A percentile compares a stretch with the other conserved stretches of the same genome.
Evolutionary conservation across 2,888 invertebrate species (phyloP).

Genomic region (Lomographa bimaculata): DNA sequence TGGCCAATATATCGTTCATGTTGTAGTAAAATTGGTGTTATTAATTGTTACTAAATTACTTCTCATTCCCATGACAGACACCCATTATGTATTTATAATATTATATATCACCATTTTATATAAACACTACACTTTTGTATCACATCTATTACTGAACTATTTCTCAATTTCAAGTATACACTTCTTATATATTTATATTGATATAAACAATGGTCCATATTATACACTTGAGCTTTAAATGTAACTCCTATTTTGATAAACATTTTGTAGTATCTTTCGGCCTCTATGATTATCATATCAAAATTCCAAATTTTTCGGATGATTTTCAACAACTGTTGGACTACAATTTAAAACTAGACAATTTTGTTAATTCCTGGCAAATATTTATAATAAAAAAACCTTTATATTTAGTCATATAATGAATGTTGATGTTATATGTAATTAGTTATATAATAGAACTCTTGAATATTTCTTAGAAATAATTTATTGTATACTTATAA

Average conservation of each 20-base stretch:
- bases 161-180: slow-evolving; percentile 22
- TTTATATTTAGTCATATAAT: slow-evolving; percentile 46
- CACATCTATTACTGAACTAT: slow-evolving; percentile 16
- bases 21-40: slow-evolving; percentile 40
- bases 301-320: slow-evolving; percentile 61
- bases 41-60: slow-evolving; percentile 30
- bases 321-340: slow-evolving; percentile 47
- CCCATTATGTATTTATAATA: neutral
- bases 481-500: slow-evolving; percentile 71
- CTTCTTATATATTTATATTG: slow-evolving; percentile 34
- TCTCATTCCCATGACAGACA: slow-evolving; percentile 60
- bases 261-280: slow-evolving; percentile 70
- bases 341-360: slow-evolving; percentile 40
- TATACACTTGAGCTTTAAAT: slow-evolving; percentile 78
- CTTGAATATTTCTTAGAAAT: slow-evolving; percentile 64
- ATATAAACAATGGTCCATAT: slow-evolving; percentile 68
- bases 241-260: slow-evolving; percentile 78
- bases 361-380: slow-evolving; percentile 54
- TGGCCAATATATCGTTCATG: slow-evolving; percentile 53
- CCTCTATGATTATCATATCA: slow-evolving; percentile 66
- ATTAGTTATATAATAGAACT: slow-evolving; percentile 49
- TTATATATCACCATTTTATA: slow-evolving; percentile 31
- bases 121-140: slow-evolving; percentile 16
- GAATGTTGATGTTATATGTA: slow-evolving; percentile 58
- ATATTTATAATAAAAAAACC: slow-evolving; percentile 46